Percentiles rank a stretch among this genome's conserved stretches.
These are phyloP conservation scores for Gambusia holbrooki DNA, from an alignment of 2,113 vertebrate species.

Conservation along the genomic window DNA sequence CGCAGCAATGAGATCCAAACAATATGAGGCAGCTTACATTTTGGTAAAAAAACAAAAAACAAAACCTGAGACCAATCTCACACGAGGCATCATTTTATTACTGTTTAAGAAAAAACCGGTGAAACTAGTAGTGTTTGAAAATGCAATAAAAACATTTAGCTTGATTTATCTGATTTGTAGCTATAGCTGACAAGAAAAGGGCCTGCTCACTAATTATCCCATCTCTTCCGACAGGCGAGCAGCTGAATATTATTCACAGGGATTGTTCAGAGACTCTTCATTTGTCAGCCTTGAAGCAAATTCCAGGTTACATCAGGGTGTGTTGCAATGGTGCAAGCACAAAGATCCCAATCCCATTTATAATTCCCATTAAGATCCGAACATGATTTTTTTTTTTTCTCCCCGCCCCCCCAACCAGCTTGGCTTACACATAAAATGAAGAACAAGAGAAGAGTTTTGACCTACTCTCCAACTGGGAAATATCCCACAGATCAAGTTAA, in stretches of 20 bases:
- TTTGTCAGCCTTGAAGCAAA: constrained; percentile 36
- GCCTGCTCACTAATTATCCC: not conserved
- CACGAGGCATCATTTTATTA: not conserved
- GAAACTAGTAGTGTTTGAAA: not conserved
- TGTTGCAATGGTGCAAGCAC: constrained; percentile 22
- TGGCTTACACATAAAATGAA: not conserved
- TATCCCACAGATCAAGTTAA: constrained; percentile 26
- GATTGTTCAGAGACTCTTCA: constrained; percentile 33
- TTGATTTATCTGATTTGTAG: not conserved
- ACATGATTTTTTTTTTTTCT: constrained; percentile 28
- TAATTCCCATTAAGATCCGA: constrained; percentile 15
- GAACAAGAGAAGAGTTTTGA: constrained; percentile 3
- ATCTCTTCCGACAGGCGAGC: too few species aligned
- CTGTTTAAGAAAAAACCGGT: not conserved
- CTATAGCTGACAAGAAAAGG: not conserved
- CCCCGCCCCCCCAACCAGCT: not conserved
- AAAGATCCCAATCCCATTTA: constrained; percentile 16
- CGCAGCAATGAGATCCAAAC: not conserved
- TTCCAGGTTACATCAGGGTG: constrained; percentile 41
- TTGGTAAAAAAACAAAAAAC: not conserved
- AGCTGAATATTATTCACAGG: constrained; percentile 40
- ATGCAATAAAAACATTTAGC: not conserved
- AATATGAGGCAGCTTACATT: not conserved
- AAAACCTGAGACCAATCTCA: not conserved
- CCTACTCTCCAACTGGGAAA: constrained; percentile 1